Evolutionary conservation across 2,113 vertebrate genomes (phyloP), one percentile per base, ranked within the genome.

Genomic region (Maccullochella peelii): DNA sequence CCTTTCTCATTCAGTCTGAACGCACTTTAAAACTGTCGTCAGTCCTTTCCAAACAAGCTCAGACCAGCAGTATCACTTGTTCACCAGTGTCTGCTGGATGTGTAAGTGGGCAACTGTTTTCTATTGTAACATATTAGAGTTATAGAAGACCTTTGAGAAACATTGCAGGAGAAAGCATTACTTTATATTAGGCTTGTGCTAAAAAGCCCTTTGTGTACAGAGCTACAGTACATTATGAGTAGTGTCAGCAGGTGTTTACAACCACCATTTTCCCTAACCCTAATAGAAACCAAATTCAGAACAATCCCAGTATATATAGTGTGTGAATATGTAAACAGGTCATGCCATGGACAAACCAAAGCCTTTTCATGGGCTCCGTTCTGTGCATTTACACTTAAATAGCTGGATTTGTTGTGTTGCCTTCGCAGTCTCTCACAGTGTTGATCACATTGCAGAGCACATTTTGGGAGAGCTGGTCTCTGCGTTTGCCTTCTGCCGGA

Each of bases 401-500:
- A 21, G 2, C 40, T 25, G 40, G 4, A 33, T n/a, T 15, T 50
- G 11, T 62, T 30, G 67, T 42, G 74, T 65, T 47, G 12, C 59
- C 30, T 1, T 68, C 8, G 0, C 8, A 18, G 54, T 36, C 52
- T 5, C 18, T 54, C 44, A 33, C n/a, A 27, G 9, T 27, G 62
- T 38, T 4, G 15, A n/a, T 96, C 80, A 98, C 97, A 98, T 97
- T 0, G 89, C 84, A 4, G 81, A 73, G 49, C 97, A 98, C 58
- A 92, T 97, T 91, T 94, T 95, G 12, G 95, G 92, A 18, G 95
- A 93, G 71, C 81, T 74, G 12, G 84, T 85, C 44, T 96, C 96
- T 1, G 95, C 94, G 0, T 97, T 97, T 0, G 95, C 96, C 89
- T 97, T 96, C 89, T 96, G 97, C 73, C 97, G 92, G 89, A 97